Percentiles rank a stretch among this genome's conserved stretches.
Evolutionary conservation across 2,113 vertebrate genomes (phyloP).

Genomic region (Laticauda laticaudata): DNA sequence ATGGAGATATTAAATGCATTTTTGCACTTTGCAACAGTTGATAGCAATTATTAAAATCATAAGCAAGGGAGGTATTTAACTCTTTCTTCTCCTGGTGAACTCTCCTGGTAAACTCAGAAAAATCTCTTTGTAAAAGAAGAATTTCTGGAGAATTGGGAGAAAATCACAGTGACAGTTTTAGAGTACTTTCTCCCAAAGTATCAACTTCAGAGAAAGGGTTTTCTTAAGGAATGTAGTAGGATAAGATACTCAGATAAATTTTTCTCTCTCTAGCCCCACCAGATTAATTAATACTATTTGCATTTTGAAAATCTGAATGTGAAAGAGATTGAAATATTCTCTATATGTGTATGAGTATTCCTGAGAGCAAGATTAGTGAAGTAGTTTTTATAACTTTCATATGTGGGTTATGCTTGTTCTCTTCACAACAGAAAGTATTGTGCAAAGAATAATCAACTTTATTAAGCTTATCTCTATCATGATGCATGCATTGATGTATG

Average conservation of each 20-base stretch:
- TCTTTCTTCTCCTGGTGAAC: neutral
- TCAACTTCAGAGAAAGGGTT: neutral
- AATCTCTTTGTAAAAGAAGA: neutral
- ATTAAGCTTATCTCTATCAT: conserved; percentile 67
- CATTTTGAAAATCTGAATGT: neutral
- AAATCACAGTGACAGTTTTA: neutral
- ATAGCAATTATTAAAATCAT: neutral
- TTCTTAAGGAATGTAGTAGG: neutral
- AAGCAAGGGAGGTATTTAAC: neutral
- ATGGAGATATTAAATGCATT: neutral
- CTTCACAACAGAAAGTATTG: conserved; percentile 55
- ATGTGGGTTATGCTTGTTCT: neutral
- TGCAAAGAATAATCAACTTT: conserved; percentile 57
- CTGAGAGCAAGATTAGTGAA: neutral
- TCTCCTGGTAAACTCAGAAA: neutral
- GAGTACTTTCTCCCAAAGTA: neutral
- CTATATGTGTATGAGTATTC: neutral
- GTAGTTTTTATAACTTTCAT: neutral
- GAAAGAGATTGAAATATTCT: neutral
- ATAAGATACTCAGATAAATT: neutral
- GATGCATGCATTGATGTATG: conserved; percentile 64
- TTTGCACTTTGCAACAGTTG: neutral
- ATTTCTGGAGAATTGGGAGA: neutral
- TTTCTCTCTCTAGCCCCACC: neutral
- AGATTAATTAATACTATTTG: neutral